Evolutionary conservation across 2,888 invertebrate genomes (phyloP).

Genomic region (Zaprionus obscuricornis): DNA sequence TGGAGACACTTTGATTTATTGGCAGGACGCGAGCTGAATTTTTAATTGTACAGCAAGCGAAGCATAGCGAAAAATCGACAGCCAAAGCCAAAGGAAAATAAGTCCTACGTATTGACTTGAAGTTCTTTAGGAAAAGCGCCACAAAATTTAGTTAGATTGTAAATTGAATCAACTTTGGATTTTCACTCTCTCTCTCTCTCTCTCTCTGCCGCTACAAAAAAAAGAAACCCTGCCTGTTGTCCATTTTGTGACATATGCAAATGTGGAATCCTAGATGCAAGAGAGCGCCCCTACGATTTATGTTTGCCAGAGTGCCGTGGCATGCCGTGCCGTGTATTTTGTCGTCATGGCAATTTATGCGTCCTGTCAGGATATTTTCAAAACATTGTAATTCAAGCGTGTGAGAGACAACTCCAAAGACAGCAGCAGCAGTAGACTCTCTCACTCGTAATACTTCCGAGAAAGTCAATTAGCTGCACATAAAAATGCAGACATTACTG

Average conservation of each 20-base stretch:
- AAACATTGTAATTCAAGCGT: constrained; percentile 77
- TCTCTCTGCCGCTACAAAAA: neutral
- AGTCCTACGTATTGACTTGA: too few relatives aligned
- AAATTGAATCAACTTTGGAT: constrained; percentile 64
- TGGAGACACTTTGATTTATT: constrained; percentile 74
- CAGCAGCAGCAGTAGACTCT: neutral
- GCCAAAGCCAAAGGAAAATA: too few relatives aligned
- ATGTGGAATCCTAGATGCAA: constrained; percentile 21
- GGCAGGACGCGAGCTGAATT: constrained; percentile 68
- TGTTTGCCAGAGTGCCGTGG: constrained; percentile 3
- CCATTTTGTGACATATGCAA: constrained; percentile 43
- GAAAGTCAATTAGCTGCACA: constrained; percentile 75
- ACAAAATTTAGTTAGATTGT: constrained; percentile 26
- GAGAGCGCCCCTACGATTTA: constrained; percentile 12
- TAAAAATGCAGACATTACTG: constrained; percentile 44
- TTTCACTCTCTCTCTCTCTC: too few relatives aligned
- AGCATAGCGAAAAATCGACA: too few relatives aligned
- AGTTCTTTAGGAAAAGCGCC: too few relatives aligned
- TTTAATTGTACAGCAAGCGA: constrained; percentile 53
- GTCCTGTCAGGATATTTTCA: constrained; percentile 79
- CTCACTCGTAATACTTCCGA: constrained; percentile 55
- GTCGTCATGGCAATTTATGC: constrained; percentile 62
- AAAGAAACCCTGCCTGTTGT: too few relatives aligned
- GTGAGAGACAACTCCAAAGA: constrained; percentile 12
- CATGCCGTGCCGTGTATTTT: too few relatives aligned